Evolutionary conservation across 2,797 vertebrate species (phyloP).

Genomic region (Neomorphus geoffroyi): DNA sequence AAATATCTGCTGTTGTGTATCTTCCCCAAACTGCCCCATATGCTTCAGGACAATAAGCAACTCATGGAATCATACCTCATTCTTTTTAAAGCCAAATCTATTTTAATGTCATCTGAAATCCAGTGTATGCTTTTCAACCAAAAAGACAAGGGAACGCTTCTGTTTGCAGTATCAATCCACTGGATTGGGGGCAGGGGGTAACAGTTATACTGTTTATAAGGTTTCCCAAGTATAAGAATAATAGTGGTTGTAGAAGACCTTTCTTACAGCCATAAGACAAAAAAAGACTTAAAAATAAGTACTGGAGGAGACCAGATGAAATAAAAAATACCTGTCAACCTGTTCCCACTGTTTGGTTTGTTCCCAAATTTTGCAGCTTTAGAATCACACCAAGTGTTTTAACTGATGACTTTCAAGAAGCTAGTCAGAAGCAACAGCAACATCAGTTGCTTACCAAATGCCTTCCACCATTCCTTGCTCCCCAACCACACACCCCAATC

Average conservation of each 20-base stretch:
- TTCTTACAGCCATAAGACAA: neutral
- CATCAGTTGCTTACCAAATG: neutral
- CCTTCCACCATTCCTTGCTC: neutral
- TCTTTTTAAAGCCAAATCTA: neutral
- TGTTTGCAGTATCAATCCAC: neutral
- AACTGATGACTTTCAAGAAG: neutral
- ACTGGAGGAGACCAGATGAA: neutral
- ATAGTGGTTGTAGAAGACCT: neutral
- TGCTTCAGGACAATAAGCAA: neutral
- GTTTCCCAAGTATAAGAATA: neutral
- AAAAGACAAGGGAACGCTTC: neutral
- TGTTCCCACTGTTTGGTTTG: neutral
- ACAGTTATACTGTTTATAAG: neutral
- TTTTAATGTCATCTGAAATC: neutral
- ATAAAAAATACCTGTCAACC: neutral
- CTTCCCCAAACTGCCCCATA: neutral
- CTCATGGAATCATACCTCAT: neutral
- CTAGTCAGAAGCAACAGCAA: neutral
- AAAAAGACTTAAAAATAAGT: neutral
- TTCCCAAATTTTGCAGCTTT: neutral
- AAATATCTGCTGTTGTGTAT: neutral
- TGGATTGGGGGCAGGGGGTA: neutral
- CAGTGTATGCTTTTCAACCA: neutral
- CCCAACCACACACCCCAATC: neutral
- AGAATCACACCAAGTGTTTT: neutral